Evolutionary conservation across 2,113 vertebrate species (phyloP).

Genomic region (Atlantisia rogersi): DNA sequence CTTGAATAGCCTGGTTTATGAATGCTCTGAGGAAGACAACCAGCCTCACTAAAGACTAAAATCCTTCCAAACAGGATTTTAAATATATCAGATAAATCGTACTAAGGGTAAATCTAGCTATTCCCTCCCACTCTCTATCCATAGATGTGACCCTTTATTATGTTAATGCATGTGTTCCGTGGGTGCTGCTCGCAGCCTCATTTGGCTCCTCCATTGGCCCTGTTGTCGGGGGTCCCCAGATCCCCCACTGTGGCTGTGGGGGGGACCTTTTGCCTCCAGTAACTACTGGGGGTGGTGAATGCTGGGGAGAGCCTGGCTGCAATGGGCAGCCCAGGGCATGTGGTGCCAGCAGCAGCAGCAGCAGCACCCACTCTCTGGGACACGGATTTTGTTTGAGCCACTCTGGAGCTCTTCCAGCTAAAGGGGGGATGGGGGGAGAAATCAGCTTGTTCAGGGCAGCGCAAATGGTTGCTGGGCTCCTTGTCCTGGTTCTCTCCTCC

Average conservation of each 20-base stretch:
- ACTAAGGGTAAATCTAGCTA: constrained; percentile 12
- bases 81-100: constrained; percentile 11
- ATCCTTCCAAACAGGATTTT: constrained; percentile 40
- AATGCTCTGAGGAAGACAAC: not conserved
- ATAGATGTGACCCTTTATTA: not conserved
- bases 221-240: not conserved
- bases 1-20: not conserved
- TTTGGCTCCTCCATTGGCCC: not conserved
- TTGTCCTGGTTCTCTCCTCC: accelerated
- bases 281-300: not conserved
- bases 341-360: not conserved
- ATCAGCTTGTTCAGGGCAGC: accelerated
- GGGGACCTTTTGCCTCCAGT: not conserved
- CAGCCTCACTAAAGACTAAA: not conserved
- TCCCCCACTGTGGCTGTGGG: no score
- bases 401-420: accelerated
- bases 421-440: not conserved
- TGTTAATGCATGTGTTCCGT: not conserved
- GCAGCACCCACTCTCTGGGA: not conserved
- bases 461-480: not conserved
- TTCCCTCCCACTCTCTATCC: not conserved
- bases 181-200: accelerated
- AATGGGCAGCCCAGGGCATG: not conserved
- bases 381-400: not conserved
- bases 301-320: not conserved